These are phyloP conservation scores for Colletes collaris DNA, from an alignment of 2,888 invertebrate species.

Conservation along the genomic window DNA sequence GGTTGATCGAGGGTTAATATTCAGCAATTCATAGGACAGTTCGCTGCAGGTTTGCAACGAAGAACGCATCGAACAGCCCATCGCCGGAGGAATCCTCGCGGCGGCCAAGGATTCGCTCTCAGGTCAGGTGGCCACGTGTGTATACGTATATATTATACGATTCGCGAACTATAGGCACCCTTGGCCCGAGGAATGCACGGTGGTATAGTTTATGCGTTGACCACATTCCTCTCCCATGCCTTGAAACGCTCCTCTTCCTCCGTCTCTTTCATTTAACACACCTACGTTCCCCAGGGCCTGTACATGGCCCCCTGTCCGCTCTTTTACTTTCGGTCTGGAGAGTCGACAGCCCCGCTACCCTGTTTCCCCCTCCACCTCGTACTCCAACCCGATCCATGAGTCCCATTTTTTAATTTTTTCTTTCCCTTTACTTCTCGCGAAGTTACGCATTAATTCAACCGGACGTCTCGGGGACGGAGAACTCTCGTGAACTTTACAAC, in stretches of 20 bases:
- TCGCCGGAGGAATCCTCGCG: conserved; percentile 12
- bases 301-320: conserved; percentile 40
- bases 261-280: conserved; percentile 72
- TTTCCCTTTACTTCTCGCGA: not conserved
- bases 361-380: not conserved
- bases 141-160: conserved; percentile 56
- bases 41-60: not conserved
- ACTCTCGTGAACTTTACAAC: conserved; percentile 1
- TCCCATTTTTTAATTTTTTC: conserved; percentile 9
- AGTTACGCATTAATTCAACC: conserved; percentile 46
- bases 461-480: conserved; percentile 24
- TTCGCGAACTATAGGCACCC: conserved; percentile 78
- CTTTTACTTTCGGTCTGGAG: conserved; percentile 66
- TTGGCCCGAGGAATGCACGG: conserved; percentile 76
- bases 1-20: too few relatives aligned
- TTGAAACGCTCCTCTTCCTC: conserved; percentile 75
- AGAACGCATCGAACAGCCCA: not conserved
- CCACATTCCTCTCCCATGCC: conserved; percentile 82
- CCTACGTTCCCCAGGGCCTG: conserved; percentile 62
- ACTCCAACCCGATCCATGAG: not conserved
- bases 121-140: conserved; percentile 44
- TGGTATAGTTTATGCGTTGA: conserved; percentile 82
- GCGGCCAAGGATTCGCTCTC: conserved; percentile 33
- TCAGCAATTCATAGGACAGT: too few relatives aligned
- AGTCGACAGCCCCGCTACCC: conserved; percentile 29